These are phyloP conservation scores for Chrysemys picta DNA, from an alignment of 2,113 vertebrate species.

Conservation along the genomic window DNA sequence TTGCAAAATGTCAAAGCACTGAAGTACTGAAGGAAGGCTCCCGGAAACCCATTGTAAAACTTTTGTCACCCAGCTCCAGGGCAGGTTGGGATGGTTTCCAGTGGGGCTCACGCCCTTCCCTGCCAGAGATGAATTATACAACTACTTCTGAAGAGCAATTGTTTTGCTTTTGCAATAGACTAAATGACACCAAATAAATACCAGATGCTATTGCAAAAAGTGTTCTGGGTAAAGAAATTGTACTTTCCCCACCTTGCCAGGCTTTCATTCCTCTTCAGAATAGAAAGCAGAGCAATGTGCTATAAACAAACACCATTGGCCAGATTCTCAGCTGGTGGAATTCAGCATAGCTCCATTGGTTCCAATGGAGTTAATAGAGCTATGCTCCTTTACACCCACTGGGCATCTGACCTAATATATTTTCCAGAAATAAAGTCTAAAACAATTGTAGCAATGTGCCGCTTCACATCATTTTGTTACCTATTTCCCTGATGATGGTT, in stretches of 20 bases:
- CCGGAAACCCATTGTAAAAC: background rate
- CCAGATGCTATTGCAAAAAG: conserved; percentile 24
- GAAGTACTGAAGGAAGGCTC: background rate
- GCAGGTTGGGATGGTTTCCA: background rate
- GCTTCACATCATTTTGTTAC: background rate
- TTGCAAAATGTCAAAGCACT: background rate
- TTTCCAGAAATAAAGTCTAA: background rate
- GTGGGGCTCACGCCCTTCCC: background rate
- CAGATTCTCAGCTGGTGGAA: background rate
- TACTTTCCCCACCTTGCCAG: conserved; percentile 5
- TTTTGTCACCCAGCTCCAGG: background rate
- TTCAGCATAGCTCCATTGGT: background rate
- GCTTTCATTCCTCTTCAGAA: conserved; percentile 13
- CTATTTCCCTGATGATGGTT: background rate
- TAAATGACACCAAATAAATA: conserved; percentile 25
- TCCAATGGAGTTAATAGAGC: conserved; percentile 19
- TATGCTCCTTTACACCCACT: background rate
- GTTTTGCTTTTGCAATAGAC: conserved; percentile 4
- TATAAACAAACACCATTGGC: background rate
- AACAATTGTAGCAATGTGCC: background rate
- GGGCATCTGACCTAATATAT: background rate
- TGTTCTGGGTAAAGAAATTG: background rate
- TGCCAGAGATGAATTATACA: conserved; percentile 25
- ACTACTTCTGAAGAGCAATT: background rate
- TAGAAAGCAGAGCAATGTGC: conserved; percentile 22